Evolutionary conservation across 2,888 invertebrate species (phyloP).

Genomic region (Drosophila bunnanda): DNA sequence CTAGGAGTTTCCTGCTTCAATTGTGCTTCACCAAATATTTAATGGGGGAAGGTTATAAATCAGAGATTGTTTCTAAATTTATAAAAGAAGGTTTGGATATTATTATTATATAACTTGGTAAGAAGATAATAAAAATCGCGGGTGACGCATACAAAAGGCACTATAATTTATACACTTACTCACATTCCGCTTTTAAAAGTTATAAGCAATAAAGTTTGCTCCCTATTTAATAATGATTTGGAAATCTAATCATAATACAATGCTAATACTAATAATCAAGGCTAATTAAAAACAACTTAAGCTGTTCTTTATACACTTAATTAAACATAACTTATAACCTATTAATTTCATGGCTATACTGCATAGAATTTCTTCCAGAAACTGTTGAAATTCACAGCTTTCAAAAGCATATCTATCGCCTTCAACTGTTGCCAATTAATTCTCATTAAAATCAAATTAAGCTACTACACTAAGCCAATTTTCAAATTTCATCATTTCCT

Average conservation of each 20-base stretch:
- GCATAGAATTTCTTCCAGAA: background rate
- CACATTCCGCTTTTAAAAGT: background rate
- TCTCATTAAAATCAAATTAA: slow-evolving; percentile 66
- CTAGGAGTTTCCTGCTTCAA: background rate
- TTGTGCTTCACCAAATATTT: background rate
- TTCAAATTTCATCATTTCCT: slow-evolving; percentile 48
- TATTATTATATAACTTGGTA: too few relatives aligned
- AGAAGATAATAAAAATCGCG: background rate
- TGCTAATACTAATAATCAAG: too few relatives aligned
- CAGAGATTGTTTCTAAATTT: background rate
- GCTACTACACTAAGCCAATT: slow-evolving; percentile 42
- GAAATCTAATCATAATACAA: background rate
- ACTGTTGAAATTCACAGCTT: slow-evolving; percentile 7
- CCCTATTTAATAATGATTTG: background rate
- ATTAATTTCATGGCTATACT: background rate
- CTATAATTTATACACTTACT: background rate
- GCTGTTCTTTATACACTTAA: background rate
- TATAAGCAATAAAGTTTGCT: background rate
- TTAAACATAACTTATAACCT: background rate
- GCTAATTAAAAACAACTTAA: background rate
- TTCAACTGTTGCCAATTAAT: slow-evolving; percentile 54
- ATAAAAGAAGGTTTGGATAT: background rate
- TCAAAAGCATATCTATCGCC: slow-evolving; percentile 13
- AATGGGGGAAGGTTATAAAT: background rate
- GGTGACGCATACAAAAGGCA: background rate